Conservation (phyloP, 1,140 invertebrate species). For the Tribolium madens region DNA sequence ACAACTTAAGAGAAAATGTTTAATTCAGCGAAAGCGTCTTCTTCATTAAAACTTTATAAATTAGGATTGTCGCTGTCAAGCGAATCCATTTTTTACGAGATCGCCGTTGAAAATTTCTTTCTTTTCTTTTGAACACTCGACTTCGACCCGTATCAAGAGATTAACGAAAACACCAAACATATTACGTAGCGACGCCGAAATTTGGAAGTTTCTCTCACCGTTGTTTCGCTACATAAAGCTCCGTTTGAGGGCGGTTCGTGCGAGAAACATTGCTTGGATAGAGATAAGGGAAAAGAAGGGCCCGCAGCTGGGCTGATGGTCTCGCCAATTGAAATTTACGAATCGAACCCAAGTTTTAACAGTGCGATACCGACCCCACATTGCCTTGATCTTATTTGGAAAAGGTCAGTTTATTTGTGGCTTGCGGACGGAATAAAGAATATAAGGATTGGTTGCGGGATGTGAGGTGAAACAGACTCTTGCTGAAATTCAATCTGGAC, state of each 20-base stretch:
- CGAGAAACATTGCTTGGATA: slow-evolving; percentile 5
- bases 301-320: slow-evolving; percentile 19
- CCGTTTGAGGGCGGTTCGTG: background rate
- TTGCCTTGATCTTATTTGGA: slow-evolving; percentile 51
- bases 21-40: slow-evolving; percentile 22
- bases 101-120: slow-evolving; percentile 1
- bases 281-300: slow-evolving; percentile 14
- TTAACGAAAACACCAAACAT: slow-evolving; percentile 38
- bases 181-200: slow-evolving; percentile 5
- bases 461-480: slow-evolving; percentile 30
- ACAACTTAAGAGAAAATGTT: slow-evolving; percentile 25
- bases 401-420: slow-evolving; percentile 51
- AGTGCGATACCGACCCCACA: slow-evolving; percentile 41
- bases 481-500: slow-evolving; percentile 10
- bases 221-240: slow-evolving; percentile 10
- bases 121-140: background rate
- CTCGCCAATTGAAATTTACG: slow-evolving; percentile 51
- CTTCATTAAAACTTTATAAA: slow-evolving; percentile 39
- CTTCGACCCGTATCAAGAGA: slow-evolving; percentile 10
- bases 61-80: slow-evolving; percentile 33
- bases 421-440: slow-evolving; percentile 49
- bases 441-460: slow-evolving; percentile 5
- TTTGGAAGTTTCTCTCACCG: slow-evolving; percentile 14
- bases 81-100: slow-evolving; percentile 21
- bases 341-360: slow-evolving; percentile 45